Evolutionary conservation across 1,140 invertebrate species (phyloP), one percentile per base, ranked within the genome.

Genomic region (Brachionus koreanus): DNA sequence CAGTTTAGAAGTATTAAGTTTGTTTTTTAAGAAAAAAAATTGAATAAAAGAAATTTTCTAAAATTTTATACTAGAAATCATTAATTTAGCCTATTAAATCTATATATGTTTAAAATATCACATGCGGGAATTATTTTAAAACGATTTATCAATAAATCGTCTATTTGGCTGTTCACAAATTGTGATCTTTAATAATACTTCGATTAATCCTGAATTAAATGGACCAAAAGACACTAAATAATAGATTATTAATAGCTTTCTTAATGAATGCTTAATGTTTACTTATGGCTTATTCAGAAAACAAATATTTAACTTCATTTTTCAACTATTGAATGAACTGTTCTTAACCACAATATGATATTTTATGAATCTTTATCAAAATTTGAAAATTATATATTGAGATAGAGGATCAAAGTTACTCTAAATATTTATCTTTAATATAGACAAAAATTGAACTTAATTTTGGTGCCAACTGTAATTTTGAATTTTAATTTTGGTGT

Each of bases 161-260:
- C 49, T 57, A 57, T 1, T 57, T 57, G 49, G 49, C 49, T 57
- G 49, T 57, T 57, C 49, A 57, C 49, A 57, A 25, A 57, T 57
- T 19, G 49, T 57, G 49, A 57, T 57, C 49, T 57, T 57, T 19
- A 57, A 23, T 57, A 57, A 57, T 19, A 57, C 3, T 23, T 57
- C 49, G 49, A 57, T 57, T 57, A 57, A 57, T 57, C 49, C 49
- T 57, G 49, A 57, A 57, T 57, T 57, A 57, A 57, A 57, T 57
- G 9, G 49, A 57, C n/a, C 49, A 57, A 57, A 57, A 57, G n/a
- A 57, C 0, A 19, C 16, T 19, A 19, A 3, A 57, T 57, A 57
- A 57, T 57, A 19, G 49, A 23, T 19, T 57, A 5, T 57, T 57
- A 57, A 57, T 57, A 23, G 49, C 49, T 57, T 9, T 57, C 49